Percentiles rank a stretch among this genome's conserved stretches.
phyloP scores from a whole-genome alignment of 2,888 invertebrate genomes.

The Morpho helenor region DNA sequence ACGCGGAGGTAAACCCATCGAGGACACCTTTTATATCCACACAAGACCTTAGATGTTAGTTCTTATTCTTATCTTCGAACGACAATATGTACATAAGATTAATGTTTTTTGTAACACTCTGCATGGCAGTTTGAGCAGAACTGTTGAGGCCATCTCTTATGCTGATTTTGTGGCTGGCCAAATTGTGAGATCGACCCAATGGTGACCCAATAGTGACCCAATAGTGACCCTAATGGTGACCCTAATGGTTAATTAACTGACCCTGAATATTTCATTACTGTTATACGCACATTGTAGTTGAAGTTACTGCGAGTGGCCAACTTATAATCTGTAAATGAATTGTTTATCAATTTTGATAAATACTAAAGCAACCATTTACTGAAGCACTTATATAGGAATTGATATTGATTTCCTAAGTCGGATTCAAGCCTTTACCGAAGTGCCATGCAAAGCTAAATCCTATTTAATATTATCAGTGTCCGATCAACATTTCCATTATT shows the following conservation, averaged over 20 bases:
- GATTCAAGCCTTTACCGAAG: slow-evolving; percentile 33
- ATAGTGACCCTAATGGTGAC: background rate
- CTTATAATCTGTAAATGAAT: background rate
- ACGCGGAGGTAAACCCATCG: slow-evolving; percentile 73
- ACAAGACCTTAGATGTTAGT: slow-evolving; percentile 58
- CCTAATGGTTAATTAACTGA: background rate
- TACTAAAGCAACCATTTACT: background rate
- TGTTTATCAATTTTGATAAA: background rate
- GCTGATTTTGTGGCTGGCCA: slow-evolving; percentile 2
- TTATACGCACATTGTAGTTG: background rate
- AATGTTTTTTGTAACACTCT: slow-evolving; percentile 67
- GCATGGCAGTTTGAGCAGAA: slow-evolving; percentile 52
- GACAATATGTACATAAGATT: slow-evolving; percentile 80
- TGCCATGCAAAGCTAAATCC: slow-evolving; percentile 54
- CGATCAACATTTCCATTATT: background rate
- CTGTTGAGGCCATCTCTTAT: slow-evolving; percentile 16
- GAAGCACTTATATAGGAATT: slow-evolving; percentile 44
- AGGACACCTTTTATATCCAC: slow-evolving; percentile 52
- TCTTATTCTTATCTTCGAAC: slow-evolving; percentile 73
- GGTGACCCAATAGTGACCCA: background rate
- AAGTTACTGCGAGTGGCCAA: background rate
- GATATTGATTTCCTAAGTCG: slow-evolving; percentile 35
- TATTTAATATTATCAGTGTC: slow-evolving; percentile 47
- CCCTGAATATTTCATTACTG: background rate
- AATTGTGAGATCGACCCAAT: background rate